Conservation (phyloP, 2,113 vertebrate genomes). For the Stigmatopora nigra region DNA sequence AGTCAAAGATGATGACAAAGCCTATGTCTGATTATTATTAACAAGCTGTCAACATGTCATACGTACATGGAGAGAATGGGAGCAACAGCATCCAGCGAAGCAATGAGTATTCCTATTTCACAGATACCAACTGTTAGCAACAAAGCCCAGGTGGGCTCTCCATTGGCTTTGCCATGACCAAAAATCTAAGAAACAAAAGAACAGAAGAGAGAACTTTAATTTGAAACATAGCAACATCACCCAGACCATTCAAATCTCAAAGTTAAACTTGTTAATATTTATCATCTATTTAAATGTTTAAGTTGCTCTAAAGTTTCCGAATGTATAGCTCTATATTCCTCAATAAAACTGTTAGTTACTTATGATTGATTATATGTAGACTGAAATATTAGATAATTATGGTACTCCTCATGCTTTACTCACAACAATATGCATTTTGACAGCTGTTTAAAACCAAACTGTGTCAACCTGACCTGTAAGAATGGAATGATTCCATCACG, state of each 20-base stretch:
- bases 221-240: background rate
- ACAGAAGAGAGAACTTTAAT: background rate
- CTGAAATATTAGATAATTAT: no score
- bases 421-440: background rate
- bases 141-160: slow-evolving; percentile 93
- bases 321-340: no score
- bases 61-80: slow-evolving; percentile 93
- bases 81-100: slow-evolving; percentile 86
- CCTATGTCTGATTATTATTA: no score
- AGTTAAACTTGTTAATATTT: background rate
- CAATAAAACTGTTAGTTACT: no score
- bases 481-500: slow-evolving; percentile 87
- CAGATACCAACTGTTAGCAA: slow-evolving; percentile 87
- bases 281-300: no score
- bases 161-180: slow-evolving; percentile 88
- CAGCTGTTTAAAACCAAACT: background rate
- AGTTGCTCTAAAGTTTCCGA: no score
- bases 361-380: no score
- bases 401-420: background rate
- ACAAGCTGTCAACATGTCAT: background rate
- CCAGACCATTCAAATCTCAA: background rate
- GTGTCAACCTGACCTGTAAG: slow-evolving; percentile 72
- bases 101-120: slow-evolving; percentile 92
- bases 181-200: slow-evolving; percentile 73
- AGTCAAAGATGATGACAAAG: no score